Evolutionary conservation across 2,113 vertebrate species (phyloP).

Genomic region (Dicaeum eximium): DNA sequence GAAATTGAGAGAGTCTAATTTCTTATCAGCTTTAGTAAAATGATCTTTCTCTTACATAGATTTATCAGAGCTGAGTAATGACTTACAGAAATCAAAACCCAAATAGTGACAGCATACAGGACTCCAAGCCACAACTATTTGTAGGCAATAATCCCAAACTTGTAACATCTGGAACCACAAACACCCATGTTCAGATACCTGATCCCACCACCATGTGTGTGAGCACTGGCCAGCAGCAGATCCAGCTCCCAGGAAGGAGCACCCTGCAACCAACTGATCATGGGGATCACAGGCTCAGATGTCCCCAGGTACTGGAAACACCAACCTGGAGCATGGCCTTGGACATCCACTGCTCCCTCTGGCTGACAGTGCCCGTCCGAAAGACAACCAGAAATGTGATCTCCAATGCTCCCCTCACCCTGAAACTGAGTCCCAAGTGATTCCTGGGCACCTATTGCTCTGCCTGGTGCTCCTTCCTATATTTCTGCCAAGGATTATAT

Average conservation of each 20-base stretch:
- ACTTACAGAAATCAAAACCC: neutral
- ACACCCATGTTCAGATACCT: neutral
- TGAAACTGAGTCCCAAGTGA: rapidly evolving
- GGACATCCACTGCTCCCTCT: neutral
- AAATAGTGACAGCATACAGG: neutral
- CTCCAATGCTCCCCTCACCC: rapidly evolving
- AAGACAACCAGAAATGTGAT: neutral
- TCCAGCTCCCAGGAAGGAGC: neutral
- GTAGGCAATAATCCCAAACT: neutral
- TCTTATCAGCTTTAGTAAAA: neutral
- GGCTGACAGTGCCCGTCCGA: neutral
- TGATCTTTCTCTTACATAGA: neutral
- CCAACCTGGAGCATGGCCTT: neutral
- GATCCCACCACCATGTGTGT: neutral
- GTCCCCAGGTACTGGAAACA: neutral
- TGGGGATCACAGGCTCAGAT: neutral
- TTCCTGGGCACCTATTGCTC: neutral
- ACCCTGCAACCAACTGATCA: neutral
- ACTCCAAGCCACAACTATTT: neutral
- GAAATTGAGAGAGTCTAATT: neutral
- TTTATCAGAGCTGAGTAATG: neutral
- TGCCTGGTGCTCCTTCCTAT: neutral
- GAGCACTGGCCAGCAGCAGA: neutral
- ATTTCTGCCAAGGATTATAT: neutral
- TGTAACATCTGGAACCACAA: rapidly evolving